These are phyloP conservation scores for Carpatolechia fugitivella DNA, from an alignment of 2,888 invertebrate genomes.

Conservation along the genomic window DNA sequence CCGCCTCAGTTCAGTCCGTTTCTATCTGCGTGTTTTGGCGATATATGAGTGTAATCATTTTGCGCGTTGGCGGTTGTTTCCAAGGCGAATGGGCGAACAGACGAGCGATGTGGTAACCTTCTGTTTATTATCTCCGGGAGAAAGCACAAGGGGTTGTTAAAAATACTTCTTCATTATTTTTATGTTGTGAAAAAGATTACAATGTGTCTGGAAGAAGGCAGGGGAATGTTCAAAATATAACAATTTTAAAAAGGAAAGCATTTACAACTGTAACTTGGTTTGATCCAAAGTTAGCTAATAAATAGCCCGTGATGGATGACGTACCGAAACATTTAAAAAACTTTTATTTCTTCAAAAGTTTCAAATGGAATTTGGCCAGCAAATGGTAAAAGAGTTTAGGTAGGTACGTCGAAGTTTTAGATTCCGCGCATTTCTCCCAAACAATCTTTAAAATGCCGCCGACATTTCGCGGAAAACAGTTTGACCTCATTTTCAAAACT, in stretches of 20 bases:
- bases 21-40: constrained; percentile 42
- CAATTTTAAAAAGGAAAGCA: too few relatives aligned
- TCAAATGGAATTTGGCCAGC: constrained; percentile 5
- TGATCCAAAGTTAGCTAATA: not conserved
- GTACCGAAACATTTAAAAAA: not conserved
- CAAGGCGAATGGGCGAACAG: constrained; percentile 34
- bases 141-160: not conserved
- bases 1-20: constrained; percentile 51
- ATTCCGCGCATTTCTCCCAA: constrained; percentile 46
- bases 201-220: too few relatives aligned
- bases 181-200: too few relatives aligned
- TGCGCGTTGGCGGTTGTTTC: constrained; percentile 40
- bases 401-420: constrained; percentile 37
- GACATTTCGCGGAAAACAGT: constrained; percentile 54
- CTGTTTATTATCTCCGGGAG: constrained; percentile 14
- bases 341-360: not conserved
- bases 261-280: not conserved
- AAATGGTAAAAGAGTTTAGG: constrained; percentile 27
- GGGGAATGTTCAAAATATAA: too few relatives aligned
- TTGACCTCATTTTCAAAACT: constrained; percentile 65
- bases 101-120: constrained; percentile 35
- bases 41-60: constrained; percentile 54
- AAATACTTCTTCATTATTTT: not conserved
- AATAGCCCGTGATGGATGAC: not conserved
- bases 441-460: constrained; percentile 60